A percentile compares a stretch with the other conserved stretches of the same genome.
These are phyloP conservation scores for Rhabdornis inornatus DNA, from an alignment of 2,113 vertebrate genomes.

Conservation along the genomic window DNA sequence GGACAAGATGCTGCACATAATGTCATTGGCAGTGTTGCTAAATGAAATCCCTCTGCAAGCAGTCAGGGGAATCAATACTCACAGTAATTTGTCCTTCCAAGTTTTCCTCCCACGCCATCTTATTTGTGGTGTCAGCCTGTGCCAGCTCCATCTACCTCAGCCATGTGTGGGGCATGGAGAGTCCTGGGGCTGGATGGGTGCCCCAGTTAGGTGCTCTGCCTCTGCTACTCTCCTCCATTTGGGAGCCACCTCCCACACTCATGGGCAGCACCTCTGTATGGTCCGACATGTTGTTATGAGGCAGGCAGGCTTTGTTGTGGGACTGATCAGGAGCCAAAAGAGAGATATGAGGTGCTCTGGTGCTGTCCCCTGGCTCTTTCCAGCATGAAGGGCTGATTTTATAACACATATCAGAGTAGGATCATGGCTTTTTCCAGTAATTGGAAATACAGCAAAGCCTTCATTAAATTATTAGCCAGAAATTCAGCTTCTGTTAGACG, in stretches of 20 bases:
- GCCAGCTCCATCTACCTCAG: background rate
- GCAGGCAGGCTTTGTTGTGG: background rate
- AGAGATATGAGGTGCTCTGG: background rate
- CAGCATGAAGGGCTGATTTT: conserved; percentile 25
- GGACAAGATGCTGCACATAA: conserved; percentile 70
- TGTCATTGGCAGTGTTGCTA: conserved; percentile 61
- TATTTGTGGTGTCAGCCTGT: background rate
- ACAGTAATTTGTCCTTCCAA: conserved; percentile 52
- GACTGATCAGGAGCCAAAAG: background rate
- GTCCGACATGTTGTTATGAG: background rate
- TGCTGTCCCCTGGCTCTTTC: background rate
- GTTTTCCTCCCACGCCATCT: conserved; percentile 7
- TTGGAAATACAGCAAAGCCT: background rate
- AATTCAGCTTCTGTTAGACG: background rate
- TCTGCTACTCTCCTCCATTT: background rate
- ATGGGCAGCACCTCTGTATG: background rate
- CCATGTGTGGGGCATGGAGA: background rate
- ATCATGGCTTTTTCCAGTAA: conserved; percentile 37
- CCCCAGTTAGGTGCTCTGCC: background rate
- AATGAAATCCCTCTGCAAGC: conserved; percentile 71
- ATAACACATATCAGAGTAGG: conserved; percentile 1
- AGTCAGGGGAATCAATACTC: conserved; percentile 26
- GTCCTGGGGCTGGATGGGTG: background rate
- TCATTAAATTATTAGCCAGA: conserved; percentile 48
- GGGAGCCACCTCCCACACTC: background rate